Base-by-base conservation (phyloP, 2,888 invertebrate genomes). In the Diadromus collaris region DNA sequence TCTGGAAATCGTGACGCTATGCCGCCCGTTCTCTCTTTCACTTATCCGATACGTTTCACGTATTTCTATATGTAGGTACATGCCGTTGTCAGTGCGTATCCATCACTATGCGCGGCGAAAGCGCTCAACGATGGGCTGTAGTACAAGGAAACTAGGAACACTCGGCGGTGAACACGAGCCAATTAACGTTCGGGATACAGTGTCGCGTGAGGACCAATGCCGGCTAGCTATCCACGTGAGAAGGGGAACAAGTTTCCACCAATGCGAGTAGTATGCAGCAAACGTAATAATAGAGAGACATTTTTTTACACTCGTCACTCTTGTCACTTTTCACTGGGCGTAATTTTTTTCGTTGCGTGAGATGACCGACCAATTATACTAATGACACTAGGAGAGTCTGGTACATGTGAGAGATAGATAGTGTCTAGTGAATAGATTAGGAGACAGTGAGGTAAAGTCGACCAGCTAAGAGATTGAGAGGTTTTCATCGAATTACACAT, bases 131-230 rank as follows among this genome's bases (percentile, higher is more conserved):
- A 60, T 34, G 60, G 19, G 32, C 9, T 32, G 32, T 58, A 13
- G 19, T 58, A 58, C 34, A 60, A 60, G 34, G 21, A 60, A 60
- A 60, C 60, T 19, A 13, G 60, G 34, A 60, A 60, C 60, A 34
- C 60, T 34, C 60, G 60, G 21, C 10, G 60, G 34, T 60, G 34
- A 60, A 60, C 60, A 34, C 60, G 60, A 60, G 60, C 60, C 34
- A 60, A 60, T 60, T 34, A 60, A 60, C 34, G 60, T 34, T 60
- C 34, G 60, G 34, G 9, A 21, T 34, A 60, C 13, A 60, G 60
- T 60, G 60, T 60, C 60, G 32, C 34, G 60, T 34, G 60, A 32
- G 32, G 34, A 60, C 60, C 19, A 34, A 34, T 21, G 60, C 1
- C 34, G 19, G 60, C 34, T 3, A 2, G 19, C 48, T 7, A 19